Base-by-base conservation (phyloP, 1,140 invertebrate species). In the Mizuhopecten yessoensis region DNA sequence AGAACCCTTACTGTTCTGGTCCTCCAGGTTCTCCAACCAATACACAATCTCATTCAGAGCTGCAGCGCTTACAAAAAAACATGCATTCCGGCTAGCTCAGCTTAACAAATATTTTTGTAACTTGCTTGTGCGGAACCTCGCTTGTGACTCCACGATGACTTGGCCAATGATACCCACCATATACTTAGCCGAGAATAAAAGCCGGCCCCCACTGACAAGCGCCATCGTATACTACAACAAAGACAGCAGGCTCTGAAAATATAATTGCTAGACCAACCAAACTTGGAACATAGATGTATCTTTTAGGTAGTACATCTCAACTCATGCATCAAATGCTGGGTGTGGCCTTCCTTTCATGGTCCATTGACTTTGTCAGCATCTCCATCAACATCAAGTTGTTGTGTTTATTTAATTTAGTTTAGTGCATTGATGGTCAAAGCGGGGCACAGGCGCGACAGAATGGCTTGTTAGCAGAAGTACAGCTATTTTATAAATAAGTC, bases 121-220 rank as follows among this genome's bases (percentile, higher is more conserved):
- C 20, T 88, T 88, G 17, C 89, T 33, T 15, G 89, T 49, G 33
- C 29, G 42, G 20, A 33, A 33, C 5, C 86, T 29, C 23, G 86
- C 89, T 11, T 36, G 34, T 33, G 86, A 17, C 9, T 33, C 86
- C 42, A 90, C 20, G 1, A 90, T 87, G 15, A 90, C 5, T 36
- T 90, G 89, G 34, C 89, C 89, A 86, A 90, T 45, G 39, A 89
- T 42, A 86, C 75, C 75, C 0, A 34, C 86, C 0, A 34, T n/a
- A 20, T 17, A 89, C 86, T 20, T 86, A 23, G 75, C 89, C 36
- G 88, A 15, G 15, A 89, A 23, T 15, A 86, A 49, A 75, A 75
- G 86, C 0, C 10, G 34, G 29, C 5, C 20, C 29, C 13, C 7
- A 17, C 86, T 34, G 34, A 34, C 86, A 57, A 57, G 45, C 20